Evolutionary conservation across 2,797 vertebrate genomes (phyloP), one percentile per base, ranked within the genome.

Genomic region (Orestias chungarensis): DNA sequence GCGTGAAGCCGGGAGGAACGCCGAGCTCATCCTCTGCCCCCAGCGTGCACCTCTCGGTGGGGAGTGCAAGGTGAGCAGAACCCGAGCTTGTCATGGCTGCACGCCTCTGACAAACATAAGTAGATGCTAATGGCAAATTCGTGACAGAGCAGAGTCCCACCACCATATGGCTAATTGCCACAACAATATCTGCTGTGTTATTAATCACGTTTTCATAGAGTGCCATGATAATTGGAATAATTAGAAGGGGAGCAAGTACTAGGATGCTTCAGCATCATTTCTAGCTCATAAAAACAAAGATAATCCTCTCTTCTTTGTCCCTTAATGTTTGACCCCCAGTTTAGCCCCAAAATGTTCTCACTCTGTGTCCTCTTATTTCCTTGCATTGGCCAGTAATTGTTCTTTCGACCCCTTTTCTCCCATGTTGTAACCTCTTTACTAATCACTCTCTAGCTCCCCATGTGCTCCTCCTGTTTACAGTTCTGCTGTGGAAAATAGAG

Each of bases 121-220:
- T 98, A 97, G 97, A 98, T 97, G 98, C 97, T 99, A 99, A 99
- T 99, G 97, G 97, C 95, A 96, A 96, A 97, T 96, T 98, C 95
- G 96, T 99, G 98, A 98, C 96, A 95, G 97, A 98, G 96, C 96
- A 95, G 96, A 97, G 97, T 97, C 97, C 97, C 97, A 96, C 96
- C 96, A 97, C 97, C 98, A 99, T 99, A 99, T 99, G 98, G 98
- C 97, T 99, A 98, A 99, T 99, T 99, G 98, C 97, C 97, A 99
- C 97, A 98, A 98, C 97, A 99, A 97, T 99, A 98, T 99, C 97
- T 96, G 98, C 96, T 95, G 95, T 97, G 97, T 98, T 99, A 99
- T 99, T 99, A 98, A 99, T 99, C 98, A 99, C 96, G 96, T 97
- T 99, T 98, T 97, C 96, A 97, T 97, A 97, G 96, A 94, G 95